Percentiles rank a stretch among this genome's conserved stretches.
Evolutionary conservation across 2,888 invertebrate species (phyloP).

Genomic region (Parascotia fuliginaria): DNA sequence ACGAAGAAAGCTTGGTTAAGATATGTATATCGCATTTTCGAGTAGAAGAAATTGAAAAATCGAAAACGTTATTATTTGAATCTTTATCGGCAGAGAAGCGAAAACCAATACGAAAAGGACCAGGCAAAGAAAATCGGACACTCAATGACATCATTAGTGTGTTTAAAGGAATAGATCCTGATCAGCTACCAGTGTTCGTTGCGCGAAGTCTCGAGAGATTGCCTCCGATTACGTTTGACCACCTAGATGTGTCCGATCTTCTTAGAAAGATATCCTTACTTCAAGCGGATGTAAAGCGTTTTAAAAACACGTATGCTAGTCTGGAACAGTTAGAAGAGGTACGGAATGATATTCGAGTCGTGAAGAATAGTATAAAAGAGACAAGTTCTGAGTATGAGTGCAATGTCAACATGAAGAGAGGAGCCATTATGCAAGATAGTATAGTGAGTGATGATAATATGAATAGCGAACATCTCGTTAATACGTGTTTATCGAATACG

Average conservation of each 20-base stretch:
- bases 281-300: not conserved
- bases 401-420: too few relatives aligned
- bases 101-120: not conserved
- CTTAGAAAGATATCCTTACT: not conserved
- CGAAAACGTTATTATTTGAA: constrained; percentile 2
- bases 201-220: not conserved
- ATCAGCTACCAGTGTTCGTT: not conserved
- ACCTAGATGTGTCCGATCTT: not conserved
- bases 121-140: too few relatives aligned
- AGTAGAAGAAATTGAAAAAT: constrained; percentile 1
- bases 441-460: too few relatives aligned
- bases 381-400: too few relatives aligned
- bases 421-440: too few relatives aligned
- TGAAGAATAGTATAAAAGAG: not conserved
- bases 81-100: not conserved
- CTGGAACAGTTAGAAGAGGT: not conserved
- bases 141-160: not conserved
- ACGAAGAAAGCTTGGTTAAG: not conserved
- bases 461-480: too few relatives aligned
- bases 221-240: not conserved
- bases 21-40: not conserved
- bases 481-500: too few relatives aligned
- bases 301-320: not conserved
- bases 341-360: not conserved
- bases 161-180: not conserved